A percentile compares a stretch with the other conserved stretches of the same genome.
Conservation (phyloP, 1,140 invertebrate species). For the Tetragnatha versicolor region DNA sequence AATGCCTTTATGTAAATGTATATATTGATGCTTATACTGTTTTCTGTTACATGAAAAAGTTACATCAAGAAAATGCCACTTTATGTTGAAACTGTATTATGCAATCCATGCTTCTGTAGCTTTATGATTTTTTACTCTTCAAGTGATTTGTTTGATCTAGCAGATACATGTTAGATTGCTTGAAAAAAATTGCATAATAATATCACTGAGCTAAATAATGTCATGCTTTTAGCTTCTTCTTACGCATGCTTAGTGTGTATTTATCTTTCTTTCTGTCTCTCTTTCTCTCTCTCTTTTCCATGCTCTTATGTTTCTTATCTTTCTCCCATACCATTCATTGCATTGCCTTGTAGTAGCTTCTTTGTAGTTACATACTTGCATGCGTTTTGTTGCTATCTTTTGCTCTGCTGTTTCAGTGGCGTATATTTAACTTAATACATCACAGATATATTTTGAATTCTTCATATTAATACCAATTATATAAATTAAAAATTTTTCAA, state of each 20-base stretch:
- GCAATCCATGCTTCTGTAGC: constrained; percentile 37
- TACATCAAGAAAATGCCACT: background rate
- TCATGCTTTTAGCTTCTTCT: constrained; percentile 37
- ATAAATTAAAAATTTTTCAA: too few species aligned
- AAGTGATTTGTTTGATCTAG: background rate
- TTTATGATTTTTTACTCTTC: constrained; percentile 12
- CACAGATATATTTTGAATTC: too few species aligned
- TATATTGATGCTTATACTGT: too few species aligned
- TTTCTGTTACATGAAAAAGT: background rate
- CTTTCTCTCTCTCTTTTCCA: background rate
- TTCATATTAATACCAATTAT: too few species aligned
- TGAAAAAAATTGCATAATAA: constrained; percentile 41
- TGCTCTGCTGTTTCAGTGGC: background rate
- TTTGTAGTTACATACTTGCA: background rate
- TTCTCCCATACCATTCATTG: background rate
- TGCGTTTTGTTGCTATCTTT: background rate
- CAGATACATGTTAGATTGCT: constrained; percentile 28
- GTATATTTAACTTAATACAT: too few species aligned
- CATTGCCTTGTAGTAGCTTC: constrained; percentile 4
- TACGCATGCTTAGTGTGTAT: constrained; percentile 27
- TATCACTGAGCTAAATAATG: constrained; percentile 55
- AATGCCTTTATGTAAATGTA: too few species aligned
- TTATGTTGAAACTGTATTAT: constrained; percentile 2
- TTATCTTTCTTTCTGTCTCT: constrained; percentile 1
- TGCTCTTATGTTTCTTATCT: constrained; percentile 2